Evolutionary conservation across 2,888 invertebrate genomes (phyloP), one percentile per base, ranked within the genome.

Genomic region (Arge pagana): DNA sequence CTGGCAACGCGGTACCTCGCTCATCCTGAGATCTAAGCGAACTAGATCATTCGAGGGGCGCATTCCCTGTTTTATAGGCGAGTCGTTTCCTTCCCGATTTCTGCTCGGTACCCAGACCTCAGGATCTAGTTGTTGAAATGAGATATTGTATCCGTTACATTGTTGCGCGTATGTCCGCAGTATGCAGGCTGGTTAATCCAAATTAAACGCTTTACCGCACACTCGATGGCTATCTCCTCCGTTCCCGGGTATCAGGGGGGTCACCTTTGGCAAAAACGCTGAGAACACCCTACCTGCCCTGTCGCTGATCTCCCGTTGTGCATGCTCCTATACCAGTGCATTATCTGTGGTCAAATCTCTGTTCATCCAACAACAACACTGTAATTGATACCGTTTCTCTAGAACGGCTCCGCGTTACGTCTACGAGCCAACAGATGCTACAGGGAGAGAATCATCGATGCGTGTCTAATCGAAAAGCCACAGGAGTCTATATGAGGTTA

Each of bases 121-220:
- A 48, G 39, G 50, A 19, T 24, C 36, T 41, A 37, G 41, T 18
- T 23, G 21, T 52, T 35, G 51, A 53, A n/a, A 51, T 50, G 55
- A 55, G 59, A 59, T 57, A 57, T 56, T 53, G 59, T 61, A 68
- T 67, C 62, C 56, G 64, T 70, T 68, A 65, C 59, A 56, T 56
- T 50, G 55, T 42, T 42, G 10, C 13, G n/a, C n/a, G n/a, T n/a
- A n/a, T n/a, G n/a, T 7, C 15, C 28, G 26, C 26, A 10, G 10
- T 7, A 42, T 13, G 13, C 42, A 30, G 21, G 11, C 28, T 11
- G 19, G 28, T 6, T 57, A 60, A 62, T 65, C 66, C 68, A 66
- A 72, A 75, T 74, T 74, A 73, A 61, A 65, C 74, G 73, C 74
- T 68, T 75, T 70, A 71, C 71, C 71, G 74, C 71, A 68, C 70